Base-by-base conservation (phyloP, 2,888 invertebrate genomes). In the Cantharis flavilabris region DNA sequence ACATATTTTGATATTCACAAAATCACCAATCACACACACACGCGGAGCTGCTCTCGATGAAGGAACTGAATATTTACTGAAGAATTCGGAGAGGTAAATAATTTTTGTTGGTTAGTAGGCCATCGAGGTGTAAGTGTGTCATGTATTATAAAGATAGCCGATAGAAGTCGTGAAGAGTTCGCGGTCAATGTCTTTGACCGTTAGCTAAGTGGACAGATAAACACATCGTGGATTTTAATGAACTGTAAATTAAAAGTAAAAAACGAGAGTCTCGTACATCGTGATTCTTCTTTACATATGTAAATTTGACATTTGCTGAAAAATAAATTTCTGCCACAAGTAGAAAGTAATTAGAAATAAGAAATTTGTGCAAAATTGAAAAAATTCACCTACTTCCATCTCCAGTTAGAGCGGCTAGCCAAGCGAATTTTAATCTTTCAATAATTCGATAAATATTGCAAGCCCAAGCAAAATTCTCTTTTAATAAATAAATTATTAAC, bases 51-150 rank as follows among this genome's bases (percentile, higher is more conserved):
- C n/a, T 49, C 49, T n/a, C n/a, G n/a, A n/a, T 2, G 23, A 67
- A 67, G 65, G 26, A 67, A 26, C 26, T 26, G 65, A 67, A 18
- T 18, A 23, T 67, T 67, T 67, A 67, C 65, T 67, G 26, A 67
- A 26, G 65, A 67, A 67, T 67, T 67, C 26, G 65, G 20, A 70
- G 71, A 26, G 26, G 64, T 26, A 72, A 30, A 49, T 28, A 28
- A 23, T 67, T 73, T 26, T 28, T 69, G 62, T 69, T 73, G 76
- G 76, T 73, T 76, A 76, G 76, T 76, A 16, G 76, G 73, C 9
- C 76, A 76, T 67, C 70, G 9, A 13, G 70, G 72, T 73, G 70
- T 49, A 76, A 76, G 76, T 76, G 49, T 72, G 76, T 73, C 76
- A 73, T 69, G 64, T 30, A 33, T 18, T 28, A 72, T 72, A 20